phyloP scores from a whole-genome alignment of 2,888 invertebrate genomes.

The Drepana falcataria region DNA sequence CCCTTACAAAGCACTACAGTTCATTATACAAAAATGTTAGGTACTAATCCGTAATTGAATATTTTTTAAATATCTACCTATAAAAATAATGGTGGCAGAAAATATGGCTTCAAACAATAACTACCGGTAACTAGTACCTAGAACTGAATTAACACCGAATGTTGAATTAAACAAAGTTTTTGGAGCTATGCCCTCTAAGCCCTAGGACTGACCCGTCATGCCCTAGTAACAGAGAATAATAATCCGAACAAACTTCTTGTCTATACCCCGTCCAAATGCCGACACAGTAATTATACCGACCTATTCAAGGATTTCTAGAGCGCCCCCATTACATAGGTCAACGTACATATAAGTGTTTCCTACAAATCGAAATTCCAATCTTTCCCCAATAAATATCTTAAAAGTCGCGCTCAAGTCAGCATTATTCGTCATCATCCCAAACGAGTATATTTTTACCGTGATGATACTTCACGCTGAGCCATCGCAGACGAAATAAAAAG shows the following conservation, averaged over 20 bases:
- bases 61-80: too few species aligned
- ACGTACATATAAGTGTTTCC: conserved; percentile 23
- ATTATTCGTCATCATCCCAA: conserved; percentile 1
- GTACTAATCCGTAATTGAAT: too few species aligned
- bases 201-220: neutral
- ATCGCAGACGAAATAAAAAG: conserved; percentile 26
- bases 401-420: neutral
- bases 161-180: neutral
- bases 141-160: neutral
- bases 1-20: too few species aligned
- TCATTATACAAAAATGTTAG: too few species aligned
- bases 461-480: conserved; percentile 23
- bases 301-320: conserved; percentile 39
- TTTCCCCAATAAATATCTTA: conserved; percentile 4
- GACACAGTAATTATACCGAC: conserved; percentile 26
- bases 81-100: neutral
- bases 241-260: neutral
- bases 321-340: conserved; percentile 41
- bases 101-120: neutral
- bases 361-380: conserved; percentile 21
- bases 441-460: conserved; percentile 8
- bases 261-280: conserved; percentile 26
- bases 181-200: neutral
- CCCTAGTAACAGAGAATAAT: neutral
- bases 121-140: neutral